Evolutionary conservation across 2,113 vertebrate genomes (phyloP).

Genomic region (Guaruba guarouba): DNA sequence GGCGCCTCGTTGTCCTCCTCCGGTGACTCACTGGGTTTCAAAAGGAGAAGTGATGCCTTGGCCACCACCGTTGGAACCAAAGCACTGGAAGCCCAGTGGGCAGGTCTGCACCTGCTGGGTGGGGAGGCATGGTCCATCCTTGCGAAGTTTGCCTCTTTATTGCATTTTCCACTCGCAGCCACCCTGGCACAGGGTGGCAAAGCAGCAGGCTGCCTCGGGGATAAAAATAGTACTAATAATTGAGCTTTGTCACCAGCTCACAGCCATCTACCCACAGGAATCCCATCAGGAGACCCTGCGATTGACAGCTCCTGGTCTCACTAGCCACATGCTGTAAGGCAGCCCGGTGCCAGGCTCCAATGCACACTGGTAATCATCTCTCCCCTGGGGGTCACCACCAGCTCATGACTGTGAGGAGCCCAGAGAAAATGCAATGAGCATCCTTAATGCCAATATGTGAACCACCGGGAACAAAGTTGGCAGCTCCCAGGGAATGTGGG

Average conservation of each 20-base stretch:
- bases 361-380: accelerated
- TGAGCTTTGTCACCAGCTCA: accelerated
- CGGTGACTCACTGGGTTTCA: slow-evolving; percentile 67
- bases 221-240: neutral
- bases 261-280: neutral
- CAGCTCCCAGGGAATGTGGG: neutral
- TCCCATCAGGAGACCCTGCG: accelerated
- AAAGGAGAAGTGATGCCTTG: neutral
- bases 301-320: accelerated
- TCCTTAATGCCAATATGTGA: accelerated
- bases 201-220: neutral
- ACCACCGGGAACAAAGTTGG: neutral
- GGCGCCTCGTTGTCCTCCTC: slow-evolving; percentile 39
- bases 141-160: neutral
- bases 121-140: neutral
- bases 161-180: neutral
- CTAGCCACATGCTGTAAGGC: accelerated
- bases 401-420: accelerated
- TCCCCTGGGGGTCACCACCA: neutral
- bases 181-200: neutral
- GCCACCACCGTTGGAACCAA: neutral
- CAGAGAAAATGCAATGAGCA: neutral
- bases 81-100: neutral
- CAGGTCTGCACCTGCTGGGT: neutral
- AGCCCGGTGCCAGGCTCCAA: neutral